Evolutionary conservation across 2,797 vertebrate species (phyloP).

Genomic region (Coccyzus lansbergi): DNA sequence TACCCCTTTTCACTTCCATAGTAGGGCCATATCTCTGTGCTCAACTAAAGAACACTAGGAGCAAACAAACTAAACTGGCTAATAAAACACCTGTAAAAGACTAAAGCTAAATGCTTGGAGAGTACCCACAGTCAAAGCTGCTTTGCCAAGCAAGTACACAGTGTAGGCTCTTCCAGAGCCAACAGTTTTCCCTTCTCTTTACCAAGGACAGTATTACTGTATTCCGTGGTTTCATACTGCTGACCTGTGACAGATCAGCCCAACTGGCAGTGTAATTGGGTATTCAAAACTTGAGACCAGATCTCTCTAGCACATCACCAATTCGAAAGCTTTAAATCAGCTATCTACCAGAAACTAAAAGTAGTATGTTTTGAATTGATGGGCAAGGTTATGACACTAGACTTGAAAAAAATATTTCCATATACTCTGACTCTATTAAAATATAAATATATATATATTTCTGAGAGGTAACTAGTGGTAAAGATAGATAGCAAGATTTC

Average conservation of each 20-base stretch:
- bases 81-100: not conserved
- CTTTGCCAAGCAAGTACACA: not conserved
- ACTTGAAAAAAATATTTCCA: not conserved
- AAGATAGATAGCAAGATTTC: not conserved
- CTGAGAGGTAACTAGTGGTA: too few species aligned
- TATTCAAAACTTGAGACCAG: not conserved
- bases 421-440: not conserved
- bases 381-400: not conserved
- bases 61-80: not conserved
- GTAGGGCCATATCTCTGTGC: not conserved
- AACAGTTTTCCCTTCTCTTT: not conserved
- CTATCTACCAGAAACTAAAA: not conserved
- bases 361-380: not conserved
- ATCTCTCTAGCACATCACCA: not conserved
- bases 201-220: not conserved
- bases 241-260: not conserved
- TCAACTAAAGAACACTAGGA: not conserved
- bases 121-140: not conserved
- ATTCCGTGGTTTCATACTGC: not conserved
- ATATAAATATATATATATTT: too few species aligned
- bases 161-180: not conserved
- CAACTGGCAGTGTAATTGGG: accelerated
- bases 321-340: not conserved
- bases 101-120: not conserved
- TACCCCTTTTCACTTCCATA: not conserved